A percentile compares a stretch with the other conserved stretches of the same genome.
Conservation (phyloP, 2,113 vertebrate species). For the Callaeas wilsoni region DNA sequence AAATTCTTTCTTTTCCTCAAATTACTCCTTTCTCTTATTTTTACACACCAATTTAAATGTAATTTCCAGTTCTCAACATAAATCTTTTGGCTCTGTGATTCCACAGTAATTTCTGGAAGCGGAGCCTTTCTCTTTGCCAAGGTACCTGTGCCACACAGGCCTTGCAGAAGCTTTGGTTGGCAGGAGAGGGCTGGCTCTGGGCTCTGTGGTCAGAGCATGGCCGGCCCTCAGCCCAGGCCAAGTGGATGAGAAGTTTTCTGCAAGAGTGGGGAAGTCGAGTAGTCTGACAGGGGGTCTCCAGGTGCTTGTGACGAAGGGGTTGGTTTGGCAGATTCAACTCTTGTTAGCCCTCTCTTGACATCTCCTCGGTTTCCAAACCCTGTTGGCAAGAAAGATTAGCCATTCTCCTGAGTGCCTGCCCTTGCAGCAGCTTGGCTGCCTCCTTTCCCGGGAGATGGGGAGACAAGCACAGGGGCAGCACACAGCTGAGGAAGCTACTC, state of each 20-base stretch:
- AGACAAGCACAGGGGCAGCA: fast-evolving
- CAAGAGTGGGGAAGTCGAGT: neutral
- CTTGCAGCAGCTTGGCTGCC: neutral
- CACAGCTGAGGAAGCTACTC: fast-evolving
- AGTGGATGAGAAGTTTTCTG: neutral
- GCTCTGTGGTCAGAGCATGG: fast-evolving
- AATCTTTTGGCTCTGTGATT: neutral
- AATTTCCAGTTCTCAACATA: neutral
- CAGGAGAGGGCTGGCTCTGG: neutral
- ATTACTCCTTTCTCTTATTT: neutral
- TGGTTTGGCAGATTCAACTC: neutral
- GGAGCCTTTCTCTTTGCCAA: neutral
- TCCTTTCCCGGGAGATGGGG: neutral
- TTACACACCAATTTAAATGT: neutral
- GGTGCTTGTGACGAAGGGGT: neutral
- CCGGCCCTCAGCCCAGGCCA: fast-evolving
- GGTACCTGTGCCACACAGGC: too few species aligned
- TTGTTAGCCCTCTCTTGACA: neutral
- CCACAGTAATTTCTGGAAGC: neutral
- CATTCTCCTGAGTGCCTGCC: neutral
- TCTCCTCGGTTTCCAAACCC: fast-evolving
- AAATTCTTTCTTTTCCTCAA: neutral
- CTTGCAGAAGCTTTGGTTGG: fast-evolving
- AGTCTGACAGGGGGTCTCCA: neutral
- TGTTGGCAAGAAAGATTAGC: neutral